Conservation (phyloP, 2,797 vertebrate species). For the Trematomus bernacchii region DNA sequence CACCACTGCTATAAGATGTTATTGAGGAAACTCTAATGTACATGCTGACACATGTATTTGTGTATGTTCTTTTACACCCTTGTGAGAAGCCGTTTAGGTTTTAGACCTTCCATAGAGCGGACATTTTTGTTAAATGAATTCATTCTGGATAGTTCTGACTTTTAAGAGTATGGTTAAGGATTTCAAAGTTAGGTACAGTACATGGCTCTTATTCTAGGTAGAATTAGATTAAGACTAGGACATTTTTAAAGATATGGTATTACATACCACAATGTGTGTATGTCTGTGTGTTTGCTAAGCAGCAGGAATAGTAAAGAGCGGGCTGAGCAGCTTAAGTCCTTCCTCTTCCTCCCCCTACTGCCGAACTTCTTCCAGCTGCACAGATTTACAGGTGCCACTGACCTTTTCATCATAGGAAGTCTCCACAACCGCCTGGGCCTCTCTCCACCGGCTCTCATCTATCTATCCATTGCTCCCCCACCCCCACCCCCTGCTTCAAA, state of each 20-base stretch:
- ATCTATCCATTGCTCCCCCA: conserved; percentile 42
- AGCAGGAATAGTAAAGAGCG: conserved; percentile 65
- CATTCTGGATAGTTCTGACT: background rate
- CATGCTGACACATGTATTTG: conserved; percentile 11
- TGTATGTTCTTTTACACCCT: background rate
- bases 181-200: background rate
- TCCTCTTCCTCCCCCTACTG: conserved; percentile 23
- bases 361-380: conserved; percentile 83
- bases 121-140: conserved; percentile 20
- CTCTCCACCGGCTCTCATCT: conserved; percentile 56
- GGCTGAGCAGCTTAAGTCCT: conserved; percentile 69
- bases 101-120: background rate
- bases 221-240: background rate
- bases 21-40: conserved; percentile 19
- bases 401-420: conserved; percentile 91
- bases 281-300: conserved; percentile 35
- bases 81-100: no score
- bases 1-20: conserved; percentile 12
- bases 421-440: conserved; percentile 76
- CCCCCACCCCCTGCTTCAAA: conserved; percentile 24
- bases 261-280: conserved; percentile 16
- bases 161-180: background rate
- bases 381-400: conserved; percentile 90
- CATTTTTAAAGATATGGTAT: background rate
- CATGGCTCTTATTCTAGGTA: background rate